phyloP scores from a whole-genome alignment of 2,888 invertebrate species.

The Epsilonema sp. region DNA sequence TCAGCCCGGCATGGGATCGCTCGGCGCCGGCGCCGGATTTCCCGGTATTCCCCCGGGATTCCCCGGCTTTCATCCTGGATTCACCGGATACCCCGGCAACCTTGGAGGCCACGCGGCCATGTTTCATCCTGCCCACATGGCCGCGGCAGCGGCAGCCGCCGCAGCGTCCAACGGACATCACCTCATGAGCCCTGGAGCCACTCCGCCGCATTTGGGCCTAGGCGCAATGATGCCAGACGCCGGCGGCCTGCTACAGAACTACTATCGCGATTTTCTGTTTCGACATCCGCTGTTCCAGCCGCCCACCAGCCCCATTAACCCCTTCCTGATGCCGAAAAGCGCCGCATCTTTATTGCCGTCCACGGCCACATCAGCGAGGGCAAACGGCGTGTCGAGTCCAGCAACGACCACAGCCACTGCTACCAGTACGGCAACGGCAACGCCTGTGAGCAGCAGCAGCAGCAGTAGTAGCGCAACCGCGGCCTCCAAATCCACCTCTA shows the following conservation, averaged over 20 bases:
- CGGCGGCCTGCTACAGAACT: too few relatives aligned
- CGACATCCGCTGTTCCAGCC: slow-evolving; percentile 48
- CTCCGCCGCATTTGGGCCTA: neutral
- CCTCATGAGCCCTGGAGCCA: neutral
- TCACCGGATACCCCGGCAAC: too few relatives aligned
- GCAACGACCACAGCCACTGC: slow-evolving; percentile 43
- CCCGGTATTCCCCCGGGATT: slow-evolving; percentile 10
- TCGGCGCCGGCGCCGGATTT: slow-evolving; percentile 7
- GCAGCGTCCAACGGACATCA: too few relatives aligned
- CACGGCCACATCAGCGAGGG: slow-evolving; percentile 22
- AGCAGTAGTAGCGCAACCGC: neutral
- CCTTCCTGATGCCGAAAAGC: slow-evolving; percentile 10
- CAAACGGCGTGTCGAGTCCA: slow-evolving; percentile 16
- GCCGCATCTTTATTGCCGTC: neutral
- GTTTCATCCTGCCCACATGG: slow-evolving; percentile 14
- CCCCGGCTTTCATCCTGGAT: slow-evolving; percentile 11
- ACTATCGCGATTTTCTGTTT: slow-evolving; percentile 14
- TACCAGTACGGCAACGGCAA: slow-evolving; percentile 65
- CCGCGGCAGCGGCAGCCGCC: slow-evolving; percentile 13
- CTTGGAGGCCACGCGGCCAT: too few relatives aligned
- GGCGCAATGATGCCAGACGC: slow-evolving; percentile 3
- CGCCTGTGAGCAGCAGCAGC: slow-evolving; percentile 37
- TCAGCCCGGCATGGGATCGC: slow-evolving; percentile 13
- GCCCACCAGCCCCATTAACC: slow-evolving; percentile 55
- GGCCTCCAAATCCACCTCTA: slow-evolving; percentile 4